A percentile compares a stretch with the other conserved stretches of the same genome.
These are phyloP conservation scores for Centruroides vittatus DNA, from an alignment of 1,140 invertebrate genomes.

Conservation along the genomic window DNA sequence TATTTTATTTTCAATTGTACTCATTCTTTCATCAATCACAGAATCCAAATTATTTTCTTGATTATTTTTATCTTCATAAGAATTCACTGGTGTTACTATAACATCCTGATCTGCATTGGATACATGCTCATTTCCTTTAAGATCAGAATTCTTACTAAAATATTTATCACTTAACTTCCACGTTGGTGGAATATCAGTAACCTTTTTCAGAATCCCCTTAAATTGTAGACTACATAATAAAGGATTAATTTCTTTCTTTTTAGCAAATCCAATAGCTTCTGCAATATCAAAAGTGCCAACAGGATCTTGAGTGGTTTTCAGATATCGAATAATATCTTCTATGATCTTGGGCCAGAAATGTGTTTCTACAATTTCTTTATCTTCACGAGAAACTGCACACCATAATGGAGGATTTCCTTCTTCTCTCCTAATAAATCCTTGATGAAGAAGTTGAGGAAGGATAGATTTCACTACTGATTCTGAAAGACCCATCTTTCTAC, in stretches of 20 bases:
- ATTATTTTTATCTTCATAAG: too few species aligned
- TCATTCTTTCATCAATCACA: too few species aligned
- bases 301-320: slow-evolving; percentile 13
- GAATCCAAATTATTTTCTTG: too few species aligned
- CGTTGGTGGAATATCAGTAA: slow-evolving; percentile 17
- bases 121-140: too few species aligned
- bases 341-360: not conserved
- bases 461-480: not conserved
- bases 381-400: not conserved
- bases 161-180: slow-evolving; percentile 15
- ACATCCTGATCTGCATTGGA: too few species aligned
- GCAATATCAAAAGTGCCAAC: slow-evolving; percentile 22
- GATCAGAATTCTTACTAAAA: too few species aligned
- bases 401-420: not conserved
- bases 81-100: too few species aligned
- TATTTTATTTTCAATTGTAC: too few species aligned
- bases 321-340: slow-evolving; percentile 16
- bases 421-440: not conserved
- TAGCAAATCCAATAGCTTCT: slow-evolving; percentile 19
- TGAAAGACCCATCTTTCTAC: not conserved
- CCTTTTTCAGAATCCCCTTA: slow-evolving; percentile 19
- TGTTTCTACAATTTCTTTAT: too few species aligned
- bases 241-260: slow-evolving; percentile 23
- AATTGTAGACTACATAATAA: slow-evolving; percentile 21
- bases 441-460: not conserved